Evolutionary conservation across 2,888 invertebrate species (phyloP).

Genomic region (Mamestra brassicae): DNA sequence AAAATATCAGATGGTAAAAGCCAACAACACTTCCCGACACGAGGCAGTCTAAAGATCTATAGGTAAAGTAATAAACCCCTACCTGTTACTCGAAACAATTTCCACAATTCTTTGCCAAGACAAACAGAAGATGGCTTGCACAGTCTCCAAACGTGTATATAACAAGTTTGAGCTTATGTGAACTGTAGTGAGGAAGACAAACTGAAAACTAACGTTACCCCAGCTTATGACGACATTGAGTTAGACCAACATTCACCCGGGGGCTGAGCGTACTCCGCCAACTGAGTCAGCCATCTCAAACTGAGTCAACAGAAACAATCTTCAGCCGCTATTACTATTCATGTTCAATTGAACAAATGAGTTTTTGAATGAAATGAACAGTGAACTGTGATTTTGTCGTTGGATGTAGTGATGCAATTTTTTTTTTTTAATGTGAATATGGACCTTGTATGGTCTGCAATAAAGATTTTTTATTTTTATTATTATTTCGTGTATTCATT

Average conservation of each 20-base stretch:
- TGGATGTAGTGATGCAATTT: neutral
- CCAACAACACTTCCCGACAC: no score
- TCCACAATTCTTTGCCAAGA: slow-evolving; percentile 39
- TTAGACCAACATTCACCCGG: slow-evolving; percentile 77
- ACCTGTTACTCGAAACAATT: slow-evolving; percentile 29
- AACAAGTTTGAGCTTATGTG: slow-evolving; percentile 77
- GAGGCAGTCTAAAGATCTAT: no score
- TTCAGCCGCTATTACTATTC: slow-evolving; percentile 47
- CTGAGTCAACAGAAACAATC: slow-evolving; percentile 58
- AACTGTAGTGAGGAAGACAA: slow-evolving; percentile 79
- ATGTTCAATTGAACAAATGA: slow-evolving; percentile 44
- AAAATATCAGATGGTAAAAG: no score
- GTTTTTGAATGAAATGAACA: slow-evolving; percentile 16
- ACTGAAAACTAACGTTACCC: slow-evolving; percentile 77
- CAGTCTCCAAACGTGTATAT: slow-evolving; percentile 62
- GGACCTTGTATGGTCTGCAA: no score
- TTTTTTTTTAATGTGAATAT: no score
- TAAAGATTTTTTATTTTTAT: no score
- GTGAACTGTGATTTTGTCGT: neutral
- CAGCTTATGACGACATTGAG: slow-evolving; percentile 82
- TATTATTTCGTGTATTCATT: no score
- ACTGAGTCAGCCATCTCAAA: slow-evolving; percentile 64
- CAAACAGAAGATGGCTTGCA: slow-evolving; percentile 55
- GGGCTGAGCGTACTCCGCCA: slow-evolving; percentile 70
- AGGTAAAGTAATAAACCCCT: no score